A percentile compares a stretch with the other conserved stretches of the same genome.
These are phyloP conservation scores for Allophyes oxyacanthae DNA, from an alignment of 2,888 invertebrate genomes.

Conservation along the genomic window DNA sequence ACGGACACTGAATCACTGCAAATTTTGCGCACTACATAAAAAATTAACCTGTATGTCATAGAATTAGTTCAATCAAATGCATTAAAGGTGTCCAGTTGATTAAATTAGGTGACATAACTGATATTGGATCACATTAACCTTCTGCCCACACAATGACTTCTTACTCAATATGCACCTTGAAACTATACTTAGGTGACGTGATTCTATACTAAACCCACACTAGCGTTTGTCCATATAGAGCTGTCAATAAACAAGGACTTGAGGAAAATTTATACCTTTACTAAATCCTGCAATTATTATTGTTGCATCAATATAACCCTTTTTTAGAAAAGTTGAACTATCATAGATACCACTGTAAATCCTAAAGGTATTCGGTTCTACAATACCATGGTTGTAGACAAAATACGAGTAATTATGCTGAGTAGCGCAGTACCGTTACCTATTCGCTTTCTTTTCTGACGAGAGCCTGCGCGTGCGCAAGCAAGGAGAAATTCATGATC, in stretches of 20 bases:
- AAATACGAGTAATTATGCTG: slow-evolving; percentile 66
- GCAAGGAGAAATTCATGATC: slow-evolving; percentile 67
- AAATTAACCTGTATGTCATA: too few species aligned
- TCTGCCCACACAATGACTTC: slow-evolving; percentile 48
- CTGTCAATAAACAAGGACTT: slow-evolving; percentile 18
- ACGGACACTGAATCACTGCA: too few species aligned
- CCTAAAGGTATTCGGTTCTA: too few species aligned
- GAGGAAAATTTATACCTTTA: slow-evolving; percentile 25
- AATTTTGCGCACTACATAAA: too few species aligned
- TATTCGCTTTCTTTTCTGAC: slow-evolving; percentile 82
- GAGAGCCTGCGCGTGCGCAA: slow-evolving; percentile 60
- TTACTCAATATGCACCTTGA: slow-evolving; percentile 43
- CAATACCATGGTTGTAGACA: slow-evolving; percentile 36
- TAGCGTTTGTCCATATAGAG: slow-evolving; percentile 18
- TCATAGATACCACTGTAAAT: too few species aligned
- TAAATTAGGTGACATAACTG: slow-evolving; percentile 54
- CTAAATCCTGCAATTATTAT: neutral
- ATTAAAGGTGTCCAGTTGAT: slow-evolving; percentile 35
- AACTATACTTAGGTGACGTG: slow-evolving; percentile 38
- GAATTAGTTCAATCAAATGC: too few species aligned
- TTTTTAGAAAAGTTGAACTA: too few species aligned
- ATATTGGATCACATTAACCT: slow-evolving; percentile 55
- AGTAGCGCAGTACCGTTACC: slow-evolving; percentile 77
- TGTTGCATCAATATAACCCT: too few species aligned
- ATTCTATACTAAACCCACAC: slow-evolving; percentile 50